Conservation (phyloP, 2,113 vertebrate genomes). For the Emydura subglobosa region DNA sequence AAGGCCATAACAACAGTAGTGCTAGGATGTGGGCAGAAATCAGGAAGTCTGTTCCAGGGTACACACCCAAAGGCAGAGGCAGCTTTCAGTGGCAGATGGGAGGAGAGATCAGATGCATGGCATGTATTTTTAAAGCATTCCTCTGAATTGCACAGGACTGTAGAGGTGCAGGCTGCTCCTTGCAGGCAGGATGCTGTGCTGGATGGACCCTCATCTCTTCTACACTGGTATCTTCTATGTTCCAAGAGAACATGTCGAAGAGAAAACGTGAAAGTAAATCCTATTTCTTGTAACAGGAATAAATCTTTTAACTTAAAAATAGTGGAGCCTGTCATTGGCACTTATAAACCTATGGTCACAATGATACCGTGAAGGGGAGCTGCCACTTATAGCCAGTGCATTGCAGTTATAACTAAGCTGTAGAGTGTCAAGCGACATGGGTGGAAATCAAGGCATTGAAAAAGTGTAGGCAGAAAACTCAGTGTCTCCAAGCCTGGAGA, state of each 20-base stretch:
- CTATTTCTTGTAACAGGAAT: neutral
- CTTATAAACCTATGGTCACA: neutral
- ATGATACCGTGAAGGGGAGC: neutral
- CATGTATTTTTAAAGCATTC: neutral
- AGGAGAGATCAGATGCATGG: neutral
- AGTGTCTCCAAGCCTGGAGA: neutral
- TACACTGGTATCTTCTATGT: constrained; percentile 1
- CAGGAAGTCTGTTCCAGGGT: neutral
- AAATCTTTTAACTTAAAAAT: constrained; percentile 19
- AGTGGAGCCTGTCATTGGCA: neutral
- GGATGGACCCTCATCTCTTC: neutral
- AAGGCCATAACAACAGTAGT: neutral
- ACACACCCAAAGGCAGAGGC: neutral
- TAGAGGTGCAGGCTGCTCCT: neutral
- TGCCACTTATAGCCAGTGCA: neutral
- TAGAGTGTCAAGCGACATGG: neutral
- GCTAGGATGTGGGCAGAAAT: neutral
- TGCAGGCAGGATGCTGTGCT: neutral
- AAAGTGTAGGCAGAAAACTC: neutral
- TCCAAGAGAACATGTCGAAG: neutral
- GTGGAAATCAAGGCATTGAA: neutral
- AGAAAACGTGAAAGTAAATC: constrained; percentile 9
- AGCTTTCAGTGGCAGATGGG: neutral
- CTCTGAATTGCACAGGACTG: neutral
- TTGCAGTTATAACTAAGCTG: neutral